Conservation (phyloP, 2,888 invertebrate genomes). For the Venusia cambrica region DNA sequence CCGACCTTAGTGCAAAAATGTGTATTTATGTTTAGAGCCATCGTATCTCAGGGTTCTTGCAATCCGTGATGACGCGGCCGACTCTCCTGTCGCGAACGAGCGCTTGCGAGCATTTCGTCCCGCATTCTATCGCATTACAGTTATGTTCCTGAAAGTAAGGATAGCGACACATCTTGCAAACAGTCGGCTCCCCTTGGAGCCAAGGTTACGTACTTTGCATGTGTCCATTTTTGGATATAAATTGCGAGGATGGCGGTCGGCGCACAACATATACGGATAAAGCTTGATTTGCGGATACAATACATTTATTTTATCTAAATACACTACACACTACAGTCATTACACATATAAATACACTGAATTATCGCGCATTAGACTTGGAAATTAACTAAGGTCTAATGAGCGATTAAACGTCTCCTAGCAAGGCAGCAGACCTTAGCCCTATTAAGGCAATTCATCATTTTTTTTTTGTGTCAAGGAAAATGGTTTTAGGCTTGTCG, state of each 20-base stretch:
- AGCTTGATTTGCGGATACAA: too few species aligned
- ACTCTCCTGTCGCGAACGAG: constrained; percentile 10
- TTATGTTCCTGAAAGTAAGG: constrained; percentile 13
- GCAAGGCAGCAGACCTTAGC: constrained; percentile 6
- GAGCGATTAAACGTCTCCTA: constrained; percentile 1
- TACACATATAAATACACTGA: neutral
- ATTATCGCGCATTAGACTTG: neutral
- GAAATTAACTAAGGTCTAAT: neutral
- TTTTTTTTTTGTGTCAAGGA: too few species aligned
- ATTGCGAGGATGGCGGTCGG: constrained; percentile 5
- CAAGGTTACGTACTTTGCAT: neutral
- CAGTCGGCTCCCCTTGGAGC: neutral
- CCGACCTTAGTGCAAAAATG: too few species aligned
- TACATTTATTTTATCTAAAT: neutral
- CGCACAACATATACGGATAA: constrained; percentile 1
- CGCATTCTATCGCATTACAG: constrained; percentile 14
- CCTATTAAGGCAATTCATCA: neutral
- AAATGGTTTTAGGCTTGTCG: too few species aligned
- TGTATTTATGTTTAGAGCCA: constrained; percentile 13
- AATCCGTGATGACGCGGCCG: constrained; percentile 6
- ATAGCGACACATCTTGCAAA: constrained; percentile 7
- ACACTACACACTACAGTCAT: constrained; percentile 1
- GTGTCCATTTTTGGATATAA: neutral
- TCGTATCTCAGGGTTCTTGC: constrained; percentile 11
- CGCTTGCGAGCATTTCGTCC: constrained; percentile 10